Evolutionary conservation across 2,888 invertebrate genomes (phyloP).

Genomic region (Leptopterna dolabrata): DNA sequence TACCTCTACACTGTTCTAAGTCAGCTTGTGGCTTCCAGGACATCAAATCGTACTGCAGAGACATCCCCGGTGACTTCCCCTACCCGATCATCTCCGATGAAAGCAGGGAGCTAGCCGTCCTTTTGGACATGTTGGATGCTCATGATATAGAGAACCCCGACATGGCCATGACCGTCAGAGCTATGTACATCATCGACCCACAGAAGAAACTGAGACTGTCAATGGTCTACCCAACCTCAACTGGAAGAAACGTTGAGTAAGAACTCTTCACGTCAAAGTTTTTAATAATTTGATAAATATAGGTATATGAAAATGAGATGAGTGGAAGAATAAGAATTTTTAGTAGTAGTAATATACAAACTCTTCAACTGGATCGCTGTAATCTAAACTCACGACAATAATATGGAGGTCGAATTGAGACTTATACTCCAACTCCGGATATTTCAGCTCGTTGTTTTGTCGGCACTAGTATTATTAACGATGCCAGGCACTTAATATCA

Average conservation of each 20-base stretch:
- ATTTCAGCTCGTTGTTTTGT: too few species aligned
- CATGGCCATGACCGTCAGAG: conserved; percentile 77
- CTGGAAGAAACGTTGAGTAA: conserved; percentile 87
- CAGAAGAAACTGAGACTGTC: conserved; percentile 82
- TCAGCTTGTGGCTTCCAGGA: conserved; percentile 67
- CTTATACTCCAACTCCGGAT: too few species aligned
- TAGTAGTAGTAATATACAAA: too few species aligned
- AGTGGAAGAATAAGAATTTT: too few species aligned
- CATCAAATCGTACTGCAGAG: conserved; percentile 77
- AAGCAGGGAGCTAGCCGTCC: conserved; percentile 76
- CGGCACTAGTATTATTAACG: too few species aligned
- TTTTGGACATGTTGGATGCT: conserved; percentile 84
- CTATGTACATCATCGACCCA: conserved; percentile 85
- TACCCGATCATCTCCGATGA: conserved; percentile 87
- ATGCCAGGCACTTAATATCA: too few species aligned
- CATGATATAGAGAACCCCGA: conserved; percentile 76
- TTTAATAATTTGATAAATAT: too few species aligned
- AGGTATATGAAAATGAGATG: too few species aligned
- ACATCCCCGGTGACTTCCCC: conserved; percentile 79
- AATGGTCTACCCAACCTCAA: conserved; percentile 87
- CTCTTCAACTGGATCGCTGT: too few species aligned
- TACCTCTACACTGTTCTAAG: not conserved
- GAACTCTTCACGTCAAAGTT: conserved; percentile 67
- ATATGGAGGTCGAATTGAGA: too few species aligned
- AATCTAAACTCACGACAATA: too few species aligned